These are phyloP conservation scores for Thelohanellus kitauei DNA, from an alignment of 30 jellyfish, hydroid and myxozoan genomes.

Conservation along the genomic window DNA sequence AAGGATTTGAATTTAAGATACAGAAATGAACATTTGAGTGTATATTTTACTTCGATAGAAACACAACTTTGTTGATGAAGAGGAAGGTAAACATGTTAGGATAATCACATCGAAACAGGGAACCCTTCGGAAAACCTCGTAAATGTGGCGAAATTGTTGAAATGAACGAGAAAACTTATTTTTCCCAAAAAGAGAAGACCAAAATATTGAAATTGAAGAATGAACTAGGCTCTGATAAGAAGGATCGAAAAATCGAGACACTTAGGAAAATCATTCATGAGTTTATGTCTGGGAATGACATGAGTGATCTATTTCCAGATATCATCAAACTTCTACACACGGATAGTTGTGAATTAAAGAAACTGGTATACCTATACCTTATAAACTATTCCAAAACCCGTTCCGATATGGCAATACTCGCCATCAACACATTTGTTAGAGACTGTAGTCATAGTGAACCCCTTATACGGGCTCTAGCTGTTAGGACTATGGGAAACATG, in stretches of 20 bases:
- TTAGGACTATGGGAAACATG: conserved; percentile 93
- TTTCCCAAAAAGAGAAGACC: no score
- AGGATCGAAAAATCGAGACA: conserved; percentile 59
- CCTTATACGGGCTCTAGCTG: conserved; percentile 80
- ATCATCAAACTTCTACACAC: conserved; percentile 88
- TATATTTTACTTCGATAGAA: no score
- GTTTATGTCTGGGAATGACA: conserved; percentile 83
- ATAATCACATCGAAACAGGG: no score
- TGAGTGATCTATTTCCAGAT: conserved; percentile 87
- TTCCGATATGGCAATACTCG: conserved; percentile 97
- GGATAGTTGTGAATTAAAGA: conserved; percentile 57
- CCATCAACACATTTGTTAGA: conserved; percentile 88
- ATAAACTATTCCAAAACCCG: conserved; percentile 87
- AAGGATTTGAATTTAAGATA: no score
- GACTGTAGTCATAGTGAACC: conserved; percentile 95
- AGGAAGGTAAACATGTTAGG: no score
- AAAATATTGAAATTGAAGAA: conserved; percentile 42
- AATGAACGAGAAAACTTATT: no score
- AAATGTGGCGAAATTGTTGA: no score
- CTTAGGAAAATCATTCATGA: conserved; percentile 55
- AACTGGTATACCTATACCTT: conserved; percentile 51
- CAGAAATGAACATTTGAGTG: no score
- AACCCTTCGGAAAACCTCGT: no score
- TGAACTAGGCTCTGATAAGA: conserved; percentile 40
- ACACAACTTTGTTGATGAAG: no score